Evolutionary conservation across 2,888 invertebrate genomes (phyloP).

Genomic region (Protodeltote pygarga): DNA sequence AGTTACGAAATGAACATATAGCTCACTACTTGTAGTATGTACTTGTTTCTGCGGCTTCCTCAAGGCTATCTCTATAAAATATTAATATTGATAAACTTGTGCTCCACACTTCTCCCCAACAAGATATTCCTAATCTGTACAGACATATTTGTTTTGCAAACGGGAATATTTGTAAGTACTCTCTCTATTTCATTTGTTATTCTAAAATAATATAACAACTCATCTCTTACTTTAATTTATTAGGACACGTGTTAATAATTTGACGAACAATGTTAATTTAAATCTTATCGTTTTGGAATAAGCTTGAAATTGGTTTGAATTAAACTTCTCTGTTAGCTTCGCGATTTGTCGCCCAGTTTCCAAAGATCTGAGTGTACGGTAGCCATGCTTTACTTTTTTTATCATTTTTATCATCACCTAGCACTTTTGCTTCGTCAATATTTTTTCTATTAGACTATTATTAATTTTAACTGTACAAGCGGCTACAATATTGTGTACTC

Average conservation of each 20-base stretch:
- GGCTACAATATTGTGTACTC: no score
- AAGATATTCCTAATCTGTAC: slow-evolving; percentile 37
- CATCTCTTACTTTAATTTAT: slow-evolving; percentile 53
- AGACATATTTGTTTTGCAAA: slow-evolving; percentile 48
- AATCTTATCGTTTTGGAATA: slow-evolving; percentile 18
- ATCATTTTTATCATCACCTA: no score
- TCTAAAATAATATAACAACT: slow-evolving; percentile 56
- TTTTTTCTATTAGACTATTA: no score
- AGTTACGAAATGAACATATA: no score
- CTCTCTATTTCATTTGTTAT: slow-evolving; percentile 42
- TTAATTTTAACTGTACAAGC: no score
- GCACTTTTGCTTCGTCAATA: no score
- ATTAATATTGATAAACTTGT: no score
- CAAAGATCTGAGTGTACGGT: slow-evolving; percentile 30
- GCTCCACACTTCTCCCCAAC: not conserved
- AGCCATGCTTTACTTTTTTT: slow-evolving; percentile 16
- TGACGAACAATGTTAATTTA: slow-evolving; percentile 15
- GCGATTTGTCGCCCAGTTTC: slow-evolving; percentile 42
- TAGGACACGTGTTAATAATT: slow-evolving; percentile 49
- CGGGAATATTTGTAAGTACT: slow-evolving; percentile 37
- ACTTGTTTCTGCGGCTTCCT: no score
- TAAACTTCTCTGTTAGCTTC: slow-evolving; percentile 32
- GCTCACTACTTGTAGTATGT: no score
- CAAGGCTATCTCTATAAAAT: no score
- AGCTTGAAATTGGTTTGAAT: slow-evolving; percentile 26